These are phyloP conservation scores for Pleuronectes platessa DNA, from an alignment of 2,113 vertebrate genomes.

Conservation along the genomic window DNA sequence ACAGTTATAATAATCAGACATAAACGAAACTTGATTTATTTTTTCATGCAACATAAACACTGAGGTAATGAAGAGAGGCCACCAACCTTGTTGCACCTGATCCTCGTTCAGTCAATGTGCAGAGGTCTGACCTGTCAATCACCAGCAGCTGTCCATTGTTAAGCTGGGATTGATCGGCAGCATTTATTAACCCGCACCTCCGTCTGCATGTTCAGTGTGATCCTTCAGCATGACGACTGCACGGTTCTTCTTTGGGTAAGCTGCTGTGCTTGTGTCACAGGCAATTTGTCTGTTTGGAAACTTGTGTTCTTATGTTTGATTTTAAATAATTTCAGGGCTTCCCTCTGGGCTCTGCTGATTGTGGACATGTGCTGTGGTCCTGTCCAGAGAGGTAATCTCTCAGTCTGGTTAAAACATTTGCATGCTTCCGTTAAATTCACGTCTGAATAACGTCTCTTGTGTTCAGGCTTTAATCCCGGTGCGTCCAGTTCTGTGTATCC, in stretches of 20 bases:
- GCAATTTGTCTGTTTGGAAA: rapidly evolving
- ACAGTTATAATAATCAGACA: neutral
- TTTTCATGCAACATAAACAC: neutral
- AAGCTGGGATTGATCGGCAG: constrained; percentile 36
- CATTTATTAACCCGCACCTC: neutral
- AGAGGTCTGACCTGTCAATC: neutral
- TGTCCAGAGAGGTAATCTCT: constrained; percentile 13
- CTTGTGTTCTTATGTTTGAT: neutral
- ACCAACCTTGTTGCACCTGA: constrained; percentile 3
- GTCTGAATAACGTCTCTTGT: rapidly evolving
- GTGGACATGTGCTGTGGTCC: constrained; percentile 1
- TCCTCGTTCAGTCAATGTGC: neutral
- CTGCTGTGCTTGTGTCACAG: neutral
- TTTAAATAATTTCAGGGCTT: constrained; percentile 17
- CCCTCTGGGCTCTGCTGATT: constrained; percentile 40
- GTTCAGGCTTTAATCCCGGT: neutral
- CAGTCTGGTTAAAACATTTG: neutral
- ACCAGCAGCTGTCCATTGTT: constrained; percentile 30
- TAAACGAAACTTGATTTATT: neutral
- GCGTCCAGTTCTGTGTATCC: neutral
- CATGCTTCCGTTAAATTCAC: neutral
- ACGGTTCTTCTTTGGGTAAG: constrained; percentile 9
- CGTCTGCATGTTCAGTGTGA: neutral
- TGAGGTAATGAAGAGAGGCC: neutral
- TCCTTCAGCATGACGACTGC: constrained; percentile 3